These are phyloP conservation scores for Solenopsis invicta DNA, from an alignment of 1,140 invertebrate species.

Conservation along the genomic window DNA sequence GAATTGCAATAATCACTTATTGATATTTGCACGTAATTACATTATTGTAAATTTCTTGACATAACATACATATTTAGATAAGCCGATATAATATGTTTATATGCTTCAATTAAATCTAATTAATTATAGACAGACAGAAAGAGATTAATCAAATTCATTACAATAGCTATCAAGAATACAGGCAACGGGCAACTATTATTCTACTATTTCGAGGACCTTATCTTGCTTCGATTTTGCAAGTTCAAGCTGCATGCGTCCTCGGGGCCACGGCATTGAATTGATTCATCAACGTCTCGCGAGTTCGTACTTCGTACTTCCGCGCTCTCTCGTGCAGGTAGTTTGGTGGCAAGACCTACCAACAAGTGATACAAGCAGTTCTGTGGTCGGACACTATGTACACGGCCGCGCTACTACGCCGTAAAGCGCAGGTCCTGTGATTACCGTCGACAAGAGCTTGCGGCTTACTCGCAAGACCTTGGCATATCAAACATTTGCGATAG, in stretches of 20 bases:
- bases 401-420: constrained; percentile 25
- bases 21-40: too few relatives aligned
- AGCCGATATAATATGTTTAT: background rate
- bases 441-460: constrained; percentile 48
- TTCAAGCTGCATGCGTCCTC: background rate
- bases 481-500: constrained; percentile 55
- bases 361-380: constrained; percentile 63
- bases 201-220: background rate
- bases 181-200: background rate
- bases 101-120: background rate
- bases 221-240: constrained; percentile 21
- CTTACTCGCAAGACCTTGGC: constrained; percentile 47
- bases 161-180: background rate
- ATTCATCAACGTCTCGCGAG: constrained; percentile 51
- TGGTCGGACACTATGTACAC: constrained; percentile 53
- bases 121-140: background rate
- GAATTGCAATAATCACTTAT: background rate
- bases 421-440: constrained; percentile 39
- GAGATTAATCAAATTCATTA: background rate
- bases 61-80: background rate
- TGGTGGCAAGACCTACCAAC: constrained; percentile 48
- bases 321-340: constrained; percentile 34
- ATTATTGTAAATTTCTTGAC: background rate
- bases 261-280: constrained; percentile 27
- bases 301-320: constrained; percentile 38